Conservation (phyloP, 2,797 vertebrate species). For the Oceanodroma leucorhoa region DNA sequence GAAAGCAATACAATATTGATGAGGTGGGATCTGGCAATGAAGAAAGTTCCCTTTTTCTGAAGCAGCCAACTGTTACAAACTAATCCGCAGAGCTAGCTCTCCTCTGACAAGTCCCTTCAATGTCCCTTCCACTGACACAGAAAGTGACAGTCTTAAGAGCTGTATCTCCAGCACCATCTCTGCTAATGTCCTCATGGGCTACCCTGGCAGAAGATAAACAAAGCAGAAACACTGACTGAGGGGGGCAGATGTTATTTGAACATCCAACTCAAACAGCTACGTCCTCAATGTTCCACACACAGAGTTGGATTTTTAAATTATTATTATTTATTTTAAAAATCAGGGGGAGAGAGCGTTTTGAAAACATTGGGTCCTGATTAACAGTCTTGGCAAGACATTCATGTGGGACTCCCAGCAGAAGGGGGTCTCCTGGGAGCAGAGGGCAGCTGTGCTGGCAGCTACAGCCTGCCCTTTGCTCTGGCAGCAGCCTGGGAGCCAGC, state of each 20-base stretch:
- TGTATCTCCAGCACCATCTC: not conserved
- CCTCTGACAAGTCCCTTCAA: slow-evolving; percentile 27
- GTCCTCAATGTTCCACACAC: not conserved
- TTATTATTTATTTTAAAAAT: not conserved
- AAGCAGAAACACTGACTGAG: not conserved
- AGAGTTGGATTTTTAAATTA: not conserved
- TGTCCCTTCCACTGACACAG: not conserved
- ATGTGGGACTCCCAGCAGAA: not conserved
- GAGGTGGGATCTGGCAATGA: slow-evolving; percentile 36
- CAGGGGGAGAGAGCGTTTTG: accelerated
- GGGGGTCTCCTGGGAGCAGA: not conserved
- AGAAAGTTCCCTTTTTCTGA: slow-evolving; percentile 45
- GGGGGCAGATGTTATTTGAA: not conserved
- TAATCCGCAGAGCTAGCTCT: slow-evolving; percentile 14
- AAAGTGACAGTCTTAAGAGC: slow-evolving; percentile 26
- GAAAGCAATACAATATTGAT: slow-evolving; percentile 68
- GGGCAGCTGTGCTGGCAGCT: not conserved
- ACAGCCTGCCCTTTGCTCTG: not conserved
- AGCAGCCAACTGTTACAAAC: slow-evolving; percentile 59
- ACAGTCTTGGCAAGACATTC: not conserved
- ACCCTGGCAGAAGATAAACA: not conserved
- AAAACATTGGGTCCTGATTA: not conserved
- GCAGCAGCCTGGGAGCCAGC: not conserved
- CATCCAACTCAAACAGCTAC: not conserved
- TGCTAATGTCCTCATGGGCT: not conserved